A percentile compares a stretch with the other conserved stretches of the same genome.
Evolutionary conservation across 2,888 invertebrate species (phyloP).

Genomic region (Cordilura impudica): DNA sequence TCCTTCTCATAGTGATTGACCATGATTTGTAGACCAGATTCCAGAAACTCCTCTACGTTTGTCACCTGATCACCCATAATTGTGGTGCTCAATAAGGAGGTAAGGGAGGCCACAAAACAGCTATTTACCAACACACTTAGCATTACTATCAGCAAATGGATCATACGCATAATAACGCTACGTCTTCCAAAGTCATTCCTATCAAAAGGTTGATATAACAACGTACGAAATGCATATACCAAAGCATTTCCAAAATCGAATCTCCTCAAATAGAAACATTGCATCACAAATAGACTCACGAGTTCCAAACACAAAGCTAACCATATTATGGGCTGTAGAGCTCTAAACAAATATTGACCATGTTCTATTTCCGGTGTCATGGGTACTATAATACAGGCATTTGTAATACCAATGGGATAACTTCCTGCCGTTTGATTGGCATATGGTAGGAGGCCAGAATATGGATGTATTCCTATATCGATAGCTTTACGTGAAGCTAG

Average conservation of each 20-base stretch:
- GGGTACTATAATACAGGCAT: slow-evolving; percentile 63
- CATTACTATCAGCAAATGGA: slow-evolving; percentile 25
- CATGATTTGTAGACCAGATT: slow-evolving; percentile 55
- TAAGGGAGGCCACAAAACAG: slow-evolving; percentile 55
- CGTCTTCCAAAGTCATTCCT: background rate
- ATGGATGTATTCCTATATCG: slow-evolving; percentile 61
- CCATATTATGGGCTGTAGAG: slow-evolving; percentile 54
- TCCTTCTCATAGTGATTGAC: slow-evolving; percentile 40
- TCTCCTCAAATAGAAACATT: background rate
- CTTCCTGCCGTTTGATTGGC: slow-evolving; percentile 61
- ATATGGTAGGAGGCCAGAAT: slow-evolving; percentile 44
- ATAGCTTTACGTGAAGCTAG: slow-evolving; percentile 31
- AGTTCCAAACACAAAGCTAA: slow-evolving; percentile 43
- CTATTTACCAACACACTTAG: slow-evolving; percentile 40
- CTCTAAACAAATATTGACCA: slow-evolving; percentile 50
- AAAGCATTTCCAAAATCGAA: slow-evolving; percentile 6
- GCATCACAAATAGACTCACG: slow-evolving; percentile 43
- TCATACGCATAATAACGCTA: background rate
- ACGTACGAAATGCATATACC: slow-evolving; percentile 16
- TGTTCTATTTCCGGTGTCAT: slow-evolving; percentile 61
- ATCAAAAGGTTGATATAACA: slow-evolving; percentile 19
- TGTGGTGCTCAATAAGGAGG: slow-evolving; percentile 63
- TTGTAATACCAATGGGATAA: slow-evolving; percentile 62
- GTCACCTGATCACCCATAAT: slow-evolving; percentile 58
- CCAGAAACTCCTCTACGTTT: slow-evolving; percentile 54